A percentile compares a stretch with the other conserved stretches of the same genome.
Evolutionary conservation across 2,888 invertebrate species (phyloP).

Genomic region (Magallana nippona): DNA sequence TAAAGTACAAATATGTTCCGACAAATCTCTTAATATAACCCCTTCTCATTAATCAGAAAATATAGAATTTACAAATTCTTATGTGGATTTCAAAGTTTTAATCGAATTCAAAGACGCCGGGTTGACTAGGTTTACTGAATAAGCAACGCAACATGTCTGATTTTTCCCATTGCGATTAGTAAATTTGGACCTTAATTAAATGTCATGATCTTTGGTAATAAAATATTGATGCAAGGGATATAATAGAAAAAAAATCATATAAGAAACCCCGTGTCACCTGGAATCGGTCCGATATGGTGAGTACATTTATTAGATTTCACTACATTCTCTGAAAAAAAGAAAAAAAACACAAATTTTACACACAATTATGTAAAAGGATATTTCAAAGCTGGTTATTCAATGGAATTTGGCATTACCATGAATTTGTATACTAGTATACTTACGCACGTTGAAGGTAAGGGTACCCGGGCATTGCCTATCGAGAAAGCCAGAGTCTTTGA

Average conservation of each 20-base stretch:
- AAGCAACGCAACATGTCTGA: too few species aligned
- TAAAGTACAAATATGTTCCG: too few species aligned
- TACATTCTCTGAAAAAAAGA: neutral
- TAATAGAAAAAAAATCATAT: neutral
- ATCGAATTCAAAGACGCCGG: too few species aligned
- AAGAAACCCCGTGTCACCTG: neutral
- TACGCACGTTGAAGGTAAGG: neutral
- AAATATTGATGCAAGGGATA: too few species aligned
- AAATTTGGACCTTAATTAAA: too few species aligned
- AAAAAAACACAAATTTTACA: neutral
- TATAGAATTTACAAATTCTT: too few species aligned
- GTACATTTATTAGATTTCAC: neutral
- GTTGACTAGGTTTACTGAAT: too few species aligned
- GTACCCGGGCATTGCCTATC: neutral
- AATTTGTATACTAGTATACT: neutral
- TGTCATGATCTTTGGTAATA: too few species aligned
- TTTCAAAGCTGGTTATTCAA: neutral
- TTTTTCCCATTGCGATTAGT: too few species aligned
- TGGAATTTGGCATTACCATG: neutral
- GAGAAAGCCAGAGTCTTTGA: neutral
- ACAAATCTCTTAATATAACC: too few species aligned
- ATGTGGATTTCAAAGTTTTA: too few species aligned
- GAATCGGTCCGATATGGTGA: neutral
- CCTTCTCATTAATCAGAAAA: too few species aligned
- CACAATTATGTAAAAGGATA: neutral